Evolutionary conservation across 2,797 vertebrate genomes (phyloP), one percentile per base, ranked within the genome.

Genomic region (Fistularia tabacaria): DNA sequence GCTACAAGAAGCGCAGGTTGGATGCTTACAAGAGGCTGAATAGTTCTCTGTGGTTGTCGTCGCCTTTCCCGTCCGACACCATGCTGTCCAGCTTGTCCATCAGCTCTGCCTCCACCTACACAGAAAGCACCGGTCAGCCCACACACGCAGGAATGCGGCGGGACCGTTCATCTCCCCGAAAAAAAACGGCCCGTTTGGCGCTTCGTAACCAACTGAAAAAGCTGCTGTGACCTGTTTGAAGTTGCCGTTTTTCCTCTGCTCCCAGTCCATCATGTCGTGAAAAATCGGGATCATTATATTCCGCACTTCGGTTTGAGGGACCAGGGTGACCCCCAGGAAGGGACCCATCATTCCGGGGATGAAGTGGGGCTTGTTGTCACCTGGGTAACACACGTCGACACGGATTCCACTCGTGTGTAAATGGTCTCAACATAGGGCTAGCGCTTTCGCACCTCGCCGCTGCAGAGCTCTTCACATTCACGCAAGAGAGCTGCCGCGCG

Each of bases 181-280:
- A 6, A 44, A 53, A 7, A 8, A 10, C 43, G 9, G 7, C 36
- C 45, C 44, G 10, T 15, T 36, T 11, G 7, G 25, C 6, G 36
- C 37, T 37, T 36, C 11, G n/a, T 8, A 49, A 12, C 10, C 37
- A 6, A 7, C n/a, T n/a, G n/a, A n/a, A n/a, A 73, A 53, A 43
- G 38, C 55, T 6, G 58, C 15, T 54, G 71, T 88, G 66, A 94
- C 97, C 93, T 99, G 97, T 81, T 99, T 99, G 85, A 99, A 99
- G 90, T 96, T 98, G 68, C 97, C 97, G 0, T 99, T 98, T 88
- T 98, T 97, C 53, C 96, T 90, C 82, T 99, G 97, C 66, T 99
- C 97, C 94, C 97, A 99, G 69, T 99, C 93, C 97, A 99, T 99
- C 96, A 99, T 99, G 81, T 99, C 97, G 7, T 99, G 97, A 84